Percentiles rank a stretch among this genome's conserved stretches.
Evolutionary conservation across 2,888 invertebrate genomes (phyloP).

Genomic region (Apoda limacodes): DNA sequence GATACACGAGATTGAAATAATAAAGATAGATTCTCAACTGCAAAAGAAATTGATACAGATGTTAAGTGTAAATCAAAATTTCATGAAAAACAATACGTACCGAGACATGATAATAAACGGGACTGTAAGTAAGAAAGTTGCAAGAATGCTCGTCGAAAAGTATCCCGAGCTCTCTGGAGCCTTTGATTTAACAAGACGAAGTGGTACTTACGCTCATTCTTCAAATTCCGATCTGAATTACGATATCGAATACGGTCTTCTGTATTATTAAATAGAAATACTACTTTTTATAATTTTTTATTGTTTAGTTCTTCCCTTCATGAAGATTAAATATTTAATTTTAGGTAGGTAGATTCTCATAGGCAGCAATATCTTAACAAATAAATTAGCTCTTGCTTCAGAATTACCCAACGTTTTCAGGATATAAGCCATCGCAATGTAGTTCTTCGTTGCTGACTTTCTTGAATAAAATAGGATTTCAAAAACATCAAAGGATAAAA

Average conservation of each 20-base stretch:
- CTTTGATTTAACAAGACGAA: conserved; percentile 22
- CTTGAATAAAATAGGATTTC: too few species aligned
- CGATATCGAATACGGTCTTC: conserved; percentile 45
- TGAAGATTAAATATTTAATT: too few species aligned
- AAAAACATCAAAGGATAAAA: too few species aligned
- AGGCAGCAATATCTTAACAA: too few species aligned
- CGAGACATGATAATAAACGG: conserved; percentile 42
- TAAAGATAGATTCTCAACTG: conserved; percentile 34
- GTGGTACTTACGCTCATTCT: conserved; percentile 6
- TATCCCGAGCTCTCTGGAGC: conserved; percentile 37
- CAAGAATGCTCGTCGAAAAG: conserved; percentile 31
- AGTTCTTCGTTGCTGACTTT: too few species aligned
- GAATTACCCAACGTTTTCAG: too few species aligned
- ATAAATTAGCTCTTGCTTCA: too few species aligned
- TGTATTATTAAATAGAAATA: conserved; percentile 35
- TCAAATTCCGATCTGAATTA: conserved; percentile 27
- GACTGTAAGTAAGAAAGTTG: conserved; percentile 27
- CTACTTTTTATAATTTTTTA: too few species aligned
- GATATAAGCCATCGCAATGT: too few species aligned
- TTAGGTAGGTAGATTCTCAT: too few species aligned
- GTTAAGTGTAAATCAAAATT: conserved; percentile 31
- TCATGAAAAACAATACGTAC: conserved; percentile 37
- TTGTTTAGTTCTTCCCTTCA: too few species aligned
- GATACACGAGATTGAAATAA: conserved; percentile 36
- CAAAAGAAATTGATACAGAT: conserved; percentile 31